Percentiles rank a stretch among this genome's conserved stretches.
phyloP scores from a whole-genome alignment of 2,888 invertebrate genomes.

The Buathra laborator region DNA sequence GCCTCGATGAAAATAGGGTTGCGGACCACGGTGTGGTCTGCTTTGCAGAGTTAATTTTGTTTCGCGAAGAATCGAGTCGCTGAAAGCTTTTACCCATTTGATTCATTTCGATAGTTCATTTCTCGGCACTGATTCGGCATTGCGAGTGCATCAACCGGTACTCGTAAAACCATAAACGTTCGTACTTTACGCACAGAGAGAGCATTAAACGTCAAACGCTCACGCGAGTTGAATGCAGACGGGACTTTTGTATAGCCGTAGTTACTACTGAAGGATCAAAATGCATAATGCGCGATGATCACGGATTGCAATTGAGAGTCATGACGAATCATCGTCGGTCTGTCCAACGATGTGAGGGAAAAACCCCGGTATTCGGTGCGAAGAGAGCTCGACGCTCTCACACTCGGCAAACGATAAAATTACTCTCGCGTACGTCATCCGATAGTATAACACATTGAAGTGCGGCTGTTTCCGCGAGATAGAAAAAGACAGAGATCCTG shows the following conservation, averaged over 20 bases:
- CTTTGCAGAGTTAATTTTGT: background rate
- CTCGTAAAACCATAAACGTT: constrained; percentile 71
- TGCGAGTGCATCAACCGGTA: constrained; percentile 33
- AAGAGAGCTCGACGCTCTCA: background rate
- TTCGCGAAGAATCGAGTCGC: background rate
- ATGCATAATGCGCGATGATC: constrained; percentile 72
- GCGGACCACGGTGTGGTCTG: no score
- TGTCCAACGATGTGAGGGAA: constrained; percentile 15
- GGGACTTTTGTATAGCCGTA: background rate
- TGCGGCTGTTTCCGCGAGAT: background rate
- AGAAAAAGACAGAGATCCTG: constrained; percentile 45
- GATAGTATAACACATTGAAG: background rate
- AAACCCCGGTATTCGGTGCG: constrained; percentile 32
- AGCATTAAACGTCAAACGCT: constrained; percentile 28
- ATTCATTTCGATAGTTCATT: background rate
- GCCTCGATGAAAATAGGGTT: no score
- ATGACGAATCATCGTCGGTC: constrained; percentile 18
- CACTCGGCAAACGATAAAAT: constrained; percentile 75
- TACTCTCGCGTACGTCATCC: constrained; percentile 72
- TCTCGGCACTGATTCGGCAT: constrained; percentile 14
- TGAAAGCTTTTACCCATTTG: background rate
- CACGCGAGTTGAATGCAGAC: constrained; percentile 40
- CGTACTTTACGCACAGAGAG: background rate
- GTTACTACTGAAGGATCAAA: background rate
- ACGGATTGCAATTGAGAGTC: constrained; percentile 53